These are phyloP conservation scores for Cephalophus harveyi DNA, from an alignment of 2,113 vertebrate genomes.

Conservation along the genomic window DNA sequence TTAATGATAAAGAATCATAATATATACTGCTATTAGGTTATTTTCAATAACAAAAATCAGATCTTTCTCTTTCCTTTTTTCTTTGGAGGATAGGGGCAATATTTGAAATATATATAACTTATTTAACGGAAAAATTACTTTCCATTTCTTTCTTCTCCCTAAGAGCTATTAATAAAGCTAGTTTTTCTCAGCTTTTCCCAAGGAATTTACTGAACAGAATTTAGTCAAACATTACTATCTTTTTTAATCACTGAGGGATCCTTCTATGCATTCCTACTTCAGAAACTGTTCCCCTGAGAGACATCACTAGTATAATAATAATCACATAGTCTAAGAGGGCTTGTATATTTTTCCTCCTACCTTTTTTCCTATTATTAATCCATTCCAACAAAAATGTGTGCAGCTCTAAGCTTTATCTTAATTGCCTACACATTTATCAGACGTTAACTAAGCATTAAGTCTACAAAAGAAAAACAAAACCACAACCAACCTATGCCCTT, in stretches of 20 bases:
- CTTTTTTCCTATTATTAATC: background rate
- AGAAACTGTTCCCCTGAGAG: background rate
- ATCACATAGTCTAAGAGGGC: background rate
- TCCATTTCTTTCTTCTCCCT: background rate
- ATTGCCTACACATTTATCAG: background rate
- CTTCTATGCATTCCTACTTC: background rate
- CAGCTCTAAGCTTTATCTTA: background rate
- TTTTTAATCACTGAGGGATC: background rate
- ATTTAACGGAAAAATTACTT: background rate
- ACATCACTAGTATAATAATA: background rate
- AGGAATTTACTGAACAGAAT: conserved; percentile 8
- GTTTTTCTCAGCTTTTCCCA: conserved; percentile 1
- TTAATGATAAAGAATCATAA: background rate
- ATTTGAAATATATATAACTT: conserved; percentile 20
- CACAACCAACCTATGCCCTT: background rate
- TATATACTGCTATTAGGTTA: background rate
- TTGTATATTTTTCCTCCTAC: background rate
- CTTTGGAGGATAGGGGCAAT: background rate
- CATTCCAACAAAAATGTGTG: background rate
- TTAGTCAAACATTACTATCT: background rate
- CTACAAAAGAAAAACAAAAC: background rate
- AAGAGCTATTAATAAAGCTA: conserved; percentile 1
- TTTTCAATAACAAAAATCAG: background rate
- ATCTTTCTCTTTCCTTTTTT: background rate
- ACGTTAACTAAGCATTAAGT: background rate